Percentiles rank a stretch among this genome's conserved stretches.
Conservation (phyloP, 2,113 vertebrate genomes). For the Rhea pennata region DNA sequence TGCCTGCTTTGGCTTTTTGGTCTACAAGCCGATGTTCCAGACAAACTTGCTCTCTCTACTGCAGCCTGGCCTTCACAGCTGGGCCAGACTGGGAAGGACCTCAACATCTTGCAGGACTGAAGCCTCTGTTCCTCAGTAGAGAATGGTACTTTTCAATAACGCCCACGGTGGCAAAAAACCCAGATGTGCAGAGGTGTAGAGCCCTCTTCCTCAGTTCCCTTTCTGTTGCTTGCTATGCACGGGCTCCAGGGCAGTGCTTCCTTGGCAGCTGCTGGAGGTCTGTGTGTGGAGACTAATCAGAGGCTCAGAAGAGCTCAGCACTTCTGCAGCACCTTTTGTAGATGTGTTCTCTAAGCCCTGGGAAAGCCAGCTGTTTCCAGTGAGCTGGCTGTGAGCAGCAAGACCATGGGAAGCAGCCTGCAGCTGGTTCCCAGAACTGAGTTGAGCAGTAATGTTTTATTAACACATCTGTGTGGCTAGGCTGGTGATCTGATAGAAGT, state of each 20-base stretch:
- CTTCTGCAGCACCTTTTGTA: not conserved
- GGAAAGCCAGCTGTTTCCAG: not conserved
- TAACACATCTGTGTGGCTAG: not conserved
- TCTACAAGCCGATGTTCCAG: not conserved
- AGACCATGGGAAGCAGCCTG: not conserved
- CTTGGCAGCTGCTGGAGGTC: too few species aligned
- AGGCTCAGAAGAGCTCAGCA: not conserved
- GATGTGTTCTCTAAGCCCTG: fast-evolving
- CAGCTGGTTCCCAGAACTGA: not conserved
- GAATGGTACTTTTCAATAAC: not conserved
- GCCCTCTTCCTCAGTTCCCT: too few species aligned
- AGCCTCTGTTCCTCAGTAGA: not conserved
- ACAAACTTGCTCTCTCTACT: not conserved
- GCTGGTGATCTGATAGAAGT: not conserved
- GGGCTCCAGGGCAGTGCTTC: too few species aligned
- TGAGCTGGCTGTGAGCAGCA: fast-evolving
- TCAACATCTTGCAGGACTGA: not conserved
- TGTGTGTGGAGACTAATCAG: not conserved
- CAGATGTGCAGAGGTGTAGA: not conserved
- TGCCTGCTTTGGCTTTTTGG: not conserved
- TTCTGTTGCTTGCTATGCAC: too few species aligned
- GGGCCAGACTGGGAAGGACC: not conserved
- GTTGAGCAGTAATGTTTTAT: not conserved
- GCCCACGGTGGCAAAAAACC: not conserved
- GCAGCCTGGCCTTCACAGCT: not conserved